A percentile compares a stretch with the other conserved stretches of the same genome.
Conservation (phyloP, 1,140 invertebrate genomes). For the Cydia amplana region DNA sequence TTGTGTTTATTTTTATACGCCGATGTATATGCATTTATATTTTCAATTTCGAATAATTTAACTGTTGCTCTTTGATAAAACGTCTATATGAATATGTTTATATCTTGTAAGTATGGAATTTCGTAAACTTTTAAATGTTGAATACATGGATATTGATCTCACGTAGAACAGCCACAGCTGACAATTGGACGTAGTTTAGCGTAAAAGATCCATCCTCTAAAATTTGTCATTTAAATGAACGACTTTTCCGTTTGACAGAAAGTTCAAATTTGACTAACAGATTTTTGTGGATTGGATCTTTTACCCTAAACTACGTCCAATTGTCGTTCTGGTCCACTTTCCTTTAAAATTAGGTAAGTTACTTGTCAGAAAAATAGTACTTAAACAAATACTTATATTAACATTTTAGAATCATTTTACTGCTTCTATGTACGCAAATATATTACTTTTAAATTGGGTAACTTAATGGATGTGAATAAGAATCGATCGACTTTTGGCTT, state of each 20-base stretch:
- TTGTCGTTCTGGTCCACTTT: too few relatives aligned
- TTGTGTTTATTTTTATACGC: constrained; percentile 39
- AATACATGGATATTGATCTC: constrained; percentile 47
- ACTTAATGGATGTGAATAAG: constrained; percentile 25
- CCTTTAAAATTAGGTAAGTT: too few relatives aligned
- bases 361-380: constrained; percentile 31
- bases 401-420: constrained; percentile 24
- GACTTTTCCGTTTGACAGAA: too few relatives aligned
- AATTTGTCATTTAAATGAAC: too few relatives aligned
- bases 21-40: constrained; percentile 32
- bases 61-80: constrained; percentile 55
- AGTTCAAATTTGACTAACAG: too few relatives aligned
- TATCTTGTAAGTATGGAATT: constrained; percentile 51
- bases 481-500: constrained; percentile 25
- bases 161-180: constrained; percentile 13
- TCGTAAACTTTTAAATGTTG: constrained; percentile 57
- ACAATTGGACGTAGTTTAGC: too few relatives aligned
- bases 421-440: constrained; percentile 29
- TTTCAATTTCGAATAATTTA: constrained; percentile 38
- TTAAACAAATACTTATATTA: neutral
- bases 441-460: constrained; percentile 10
- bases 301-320: too few relatives aligned
- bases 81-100: constrained; percentile 47
- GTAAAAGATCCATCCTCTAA: too few relatives aligned
- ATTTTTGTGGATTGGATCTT: too few relatives aligned